Conservation (phyloP, 2,113 vertebrate species). For the Protobothrops flavoviridis region DNA sequence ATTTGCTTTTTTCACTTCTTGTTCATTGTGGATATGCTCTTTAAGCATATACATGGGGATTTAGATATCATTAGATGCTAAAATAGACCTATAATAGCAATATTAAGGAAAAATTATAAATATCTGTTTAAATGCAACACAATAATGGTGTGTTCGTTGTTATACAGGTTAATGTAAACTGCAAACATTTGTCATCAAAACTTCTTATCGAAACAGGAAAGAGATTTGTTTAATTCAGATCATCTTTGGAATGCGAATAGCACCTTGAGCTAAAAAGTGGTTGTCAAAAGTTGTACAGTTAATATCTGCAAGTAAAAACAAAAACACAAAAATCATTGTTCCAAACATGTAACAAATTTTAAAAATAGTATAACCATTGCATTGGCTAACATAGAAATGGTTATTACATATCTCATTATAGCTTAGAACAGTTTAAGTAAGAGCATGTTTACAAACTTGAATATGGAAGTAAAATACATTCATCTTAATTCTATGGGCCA, state of each 20-base stretch:
- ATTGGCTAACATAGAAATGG: constrained; percentile 44
- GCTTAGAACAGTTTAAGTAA: constrained; percentile 60
- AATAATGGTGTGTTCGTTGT: constrained; percentile 51
- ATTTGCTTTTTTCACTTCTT: constrained; percentile 52
- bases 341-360: constrained; percentile 39
- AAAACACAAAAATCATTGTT: background rate
- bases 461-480: constrained; percentile 15
- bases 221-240: constrained; percentile 48
- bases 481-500: background rate
- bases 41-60: constrained; percentile 64
- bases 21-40: constrained; percentile 47
- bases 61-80: constrained; percentile 59
- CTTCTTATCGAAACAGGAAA: constrained; percentile 53
- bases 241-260: constrained; percentile 69
- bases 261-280: constrained; percentile 69
- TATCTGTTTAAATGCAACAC: constrained; percentile 57
- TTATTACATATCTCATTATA: constrained; percentile 59
- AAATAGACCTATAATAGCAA: constrained; percentile 59
- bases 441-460: constrained; percentile 39
- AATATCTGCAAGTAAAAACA: constrained; percentile 58
- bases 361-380: constrained; percentile 3
- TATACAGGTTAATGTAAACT: constrained; percentile 57
- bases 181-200: constrained; percentile 43
- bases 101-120: constrained; percentile 49
- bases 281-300: constrained; percentile 55